Base-by-base conservation (phyloP, 2,888 invertebrate species). In the Eretmocerus hayati region DNA sequence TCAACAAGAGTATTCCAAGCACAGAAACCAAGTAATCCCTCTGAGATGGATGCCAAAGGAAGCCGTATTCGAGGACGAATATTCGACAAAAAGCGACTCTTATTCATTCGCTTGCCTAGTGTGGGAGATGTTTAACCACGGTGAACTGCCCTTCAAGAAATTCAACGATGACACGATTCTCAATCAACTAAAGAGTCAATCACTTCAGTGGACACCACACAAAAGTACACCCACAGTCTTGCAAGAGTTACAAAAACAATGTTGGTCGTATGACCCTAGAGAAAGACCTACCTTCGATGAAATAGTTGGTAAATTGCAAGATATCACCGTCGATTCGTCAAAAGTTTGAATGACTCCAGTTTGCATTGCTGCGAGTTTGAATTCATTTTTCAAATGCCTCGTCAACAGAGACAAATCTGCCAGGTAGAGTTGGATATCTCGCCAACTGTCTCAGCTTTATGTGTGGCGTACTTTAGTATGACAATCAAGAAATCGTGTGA, bases 21-120 rank as follows among this genome's bases (percentile, higher is more conserved):
- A 88, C 62, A 83, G 86, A 51, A 90, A 91, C 64, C 72, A 87
- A 79, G 80, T 87, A 59, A 80, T 94, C 39, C 93, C 94, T 0
- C 73, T 94, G 11, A 81, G 95, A 58, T 95, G 95, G 95, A 69
- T 93, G 69, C 88, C 94, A 0, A 79, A 82, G 16, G 95, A 96
- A 69, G 91, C 91, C 2, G 85, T 91, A 1, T 76, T 87, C 57
- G 93, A 94, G 61, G 90, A 90, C 49, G 92, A 93, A 54, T 92
- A 84, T 69, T 91, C 93, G 13, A 87, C 88, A 36, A 93, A 93
- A 68, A 91, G 91, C 62, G 95, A 95, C 71, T 87, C 92, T 0
- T 95, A 91, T 74, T 85, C 93, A 58, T 94, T 86, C 66, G 92
- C 87, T 1, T 89, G 87, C 18, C 80, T 92, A 13, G 79, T 90